Conservation (phyloP, 1,140 invertebrate species). For the Eupristina koningsbergeri region DNA sequence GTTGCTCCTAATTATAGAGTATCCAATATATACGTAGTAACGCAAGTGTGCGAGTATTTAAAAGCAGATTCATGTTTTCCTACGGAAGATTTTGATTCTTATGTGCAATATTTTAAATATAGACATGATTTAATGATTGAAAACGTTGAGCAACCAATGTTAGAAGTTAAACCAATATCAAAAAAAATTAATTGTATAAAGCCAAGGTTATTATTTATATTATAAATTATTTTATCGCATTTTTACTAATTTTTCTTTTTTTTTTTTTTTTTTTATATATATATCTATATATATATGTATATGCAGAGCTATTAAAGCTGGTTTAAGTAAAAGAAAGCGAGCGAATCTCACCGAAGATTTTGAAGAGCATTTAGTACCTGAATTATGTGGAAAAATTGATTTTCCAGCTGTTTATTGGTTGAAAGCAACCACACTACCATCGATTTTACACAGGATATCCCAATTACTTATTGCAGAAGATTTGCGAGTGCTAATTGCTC, state of each 20-base stretch:
- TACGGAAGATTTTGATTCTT: constrained; percentile 81
- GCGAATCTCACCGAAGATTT: constrained; percentile 74
- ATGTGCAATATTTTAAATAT: constrained; percentile 85
- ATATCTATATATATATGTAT: no score
- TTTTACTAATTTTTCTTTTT: not conserved
- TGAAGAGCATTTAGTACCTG: constrained; percentile 90
- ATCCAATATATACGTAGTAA: constrained; percentile 82
- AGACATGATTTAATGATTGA: constrained; percentile 85
- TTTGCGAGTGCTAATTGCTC: constrained; percentile 78
- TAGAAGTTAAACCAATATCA: constrained; percentile 92
- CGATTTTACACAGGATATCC: constrained; percentile 86
- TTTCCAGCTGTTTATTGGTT: constrained; percentile 92
- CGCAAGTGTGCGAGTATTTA: constrained; percentile 84
- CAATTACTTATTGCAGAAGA: constrained; percentile 87
- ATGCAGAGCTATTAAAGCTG: constrained; percentile 58
- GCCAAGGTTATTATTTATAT: constrained; percentile 74
- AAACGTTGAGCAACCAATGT: constrained; percentile 83
- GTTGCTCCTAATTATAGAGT: constrained; percentile 64
- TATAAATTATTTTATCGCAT: not conserved
- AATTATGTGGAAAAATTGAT: constrained; percentile 88
- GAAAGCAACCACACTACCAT: constrained; percentile 90
- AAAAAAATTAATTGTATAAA: constrained; percentile 83
- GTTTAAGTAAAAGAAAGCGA: constrained; percentile 68
- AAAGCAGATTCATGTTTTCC: constrained; percentile 89
- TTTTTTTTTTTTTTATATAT: constrained; percentile 13